phyloP scores from a whole-genome alignment of 2,888 invertebrate genomes.

The Sinodicranocentrus sp. region DNA sequence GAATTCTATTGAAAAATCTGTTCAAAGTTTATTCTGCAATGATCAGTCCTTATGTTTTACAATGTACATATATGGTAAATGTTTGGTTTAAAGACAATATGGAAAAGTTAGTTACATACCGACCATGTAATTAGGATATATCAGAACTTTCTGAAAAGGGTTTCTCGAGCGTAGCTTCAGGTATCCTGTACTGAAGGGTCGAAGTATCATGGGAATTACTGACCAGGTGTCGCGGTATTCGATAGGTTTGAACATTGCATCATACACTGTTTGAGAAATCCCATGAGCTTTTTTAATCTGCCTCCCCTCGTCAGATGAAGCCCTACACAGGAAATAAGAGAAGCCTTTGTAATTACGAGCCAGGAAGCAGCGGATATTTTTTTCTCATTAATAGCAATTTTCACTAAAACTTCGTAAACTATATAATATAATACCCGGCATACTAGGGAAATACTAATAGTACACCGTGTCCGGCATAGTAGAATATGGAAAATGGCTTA shows the following conservation, averaged over 20 bases:
- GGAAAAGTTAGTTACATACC: conserved; percentile 69
- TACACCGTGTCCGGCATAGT: too few relatives aligned
- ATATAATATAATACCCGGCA: not conserved
- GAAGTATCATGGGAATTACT: conserved; percentile 70
- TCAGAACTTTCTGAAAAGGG: conserved; percentile 66
- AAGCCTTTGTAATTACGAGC: conserved; percentile 45
- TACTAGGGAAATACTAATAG: too few relatives aligned
- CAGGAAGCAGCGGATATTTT: not conserved
- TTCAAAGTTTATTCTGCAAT: too few relatives aligned
- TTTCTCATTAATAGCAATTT: not conserved
- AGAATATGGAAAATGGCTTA: conserved; percentile 61
- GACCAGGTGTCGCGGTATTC: conserved; percentile 87
- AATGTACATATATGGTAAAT: too few relatives aligned
- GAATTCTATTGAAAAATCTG: too few relatives aligned
- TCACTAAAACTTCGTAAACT: conserved; percentile 1
- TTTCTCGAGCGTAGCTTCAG: conserved; percentile 66
- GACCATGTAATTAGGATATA: conserved; percentile 71
- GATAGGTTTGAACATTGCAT: conserved; percentile 89
- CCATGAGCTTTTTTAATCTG: conserved; percentile 80
- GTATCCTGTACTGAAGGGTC: conserved; percentile 66
- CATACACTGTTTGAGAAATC: conserved; percentile 88
- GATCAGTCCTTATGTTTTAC: too few relatives aligned
- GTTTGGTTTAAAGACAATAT: too few relatives aligned
- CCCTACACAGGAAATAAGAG: conserved; percentile 67
- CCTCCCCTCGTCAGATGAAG: conserved; percentile 78